phyloP scores from a whole-genome alignment of 2,888 invertebrate genomes.

The Phortica magna region DNA sequence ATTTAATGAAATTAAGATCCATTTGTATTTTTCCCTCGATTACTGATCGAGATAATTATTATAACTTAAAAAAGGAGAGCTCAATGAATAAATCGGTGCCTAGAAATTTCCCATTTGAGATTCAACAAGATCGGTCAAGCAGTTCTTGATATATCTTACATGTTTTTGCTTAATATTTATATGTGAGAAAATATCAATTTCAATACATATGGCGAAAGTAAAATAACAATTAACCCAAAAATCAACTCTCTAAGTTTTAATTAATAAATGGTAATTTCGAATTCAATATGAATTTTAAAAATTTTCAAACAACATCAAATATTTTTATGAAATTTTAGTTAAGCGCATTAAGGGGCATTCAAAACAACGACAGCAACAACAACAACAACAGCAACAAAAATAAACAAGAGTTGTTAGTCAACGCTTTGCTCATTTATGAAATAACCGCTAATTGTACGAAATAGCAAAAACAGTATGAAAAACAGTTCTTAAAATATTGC shows the following conservation, averaged over 20 bases:
- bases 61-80: too few species aligned
- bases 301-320: background rate
- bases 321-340: slow-evolving; percentile 9
- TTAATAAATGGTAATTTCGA: background rate
- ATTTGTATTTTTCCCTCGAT: too few species aligned
- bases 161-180: too few species aligned
- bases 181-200: too few species aligned
- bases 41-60: too few species aligned
- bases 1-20: too few species aligned
- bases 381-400: background rate
- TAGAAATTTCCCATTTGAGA: too few species aligned
- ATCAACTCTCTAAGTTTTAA: slow-evolving; percentile 11
- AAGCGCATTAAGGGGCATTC: slow-evolving; percentile 4
- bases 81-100: too few species aligned
- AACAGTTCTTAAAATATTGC: background rate
- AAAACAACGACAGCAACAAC: background rate
- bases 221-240: slow-evolving; percentile 12
- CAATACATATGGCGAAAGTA: background rate
- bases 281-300: slow-evolving; percentile 1
- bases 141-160: too few species aligned
- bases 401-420: background rate
- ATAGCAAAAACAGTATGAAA: background rate
- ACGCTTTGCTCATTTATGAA: background rate
- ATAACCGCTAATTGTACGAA: slow-evolving; percentile 19
- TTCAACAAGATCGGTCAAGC: too few species aligned